Evolutionary conservation across 2,888 invertebrate species (phyloP).

Genomic region (Chrysopilus asiliformis): DNA sequence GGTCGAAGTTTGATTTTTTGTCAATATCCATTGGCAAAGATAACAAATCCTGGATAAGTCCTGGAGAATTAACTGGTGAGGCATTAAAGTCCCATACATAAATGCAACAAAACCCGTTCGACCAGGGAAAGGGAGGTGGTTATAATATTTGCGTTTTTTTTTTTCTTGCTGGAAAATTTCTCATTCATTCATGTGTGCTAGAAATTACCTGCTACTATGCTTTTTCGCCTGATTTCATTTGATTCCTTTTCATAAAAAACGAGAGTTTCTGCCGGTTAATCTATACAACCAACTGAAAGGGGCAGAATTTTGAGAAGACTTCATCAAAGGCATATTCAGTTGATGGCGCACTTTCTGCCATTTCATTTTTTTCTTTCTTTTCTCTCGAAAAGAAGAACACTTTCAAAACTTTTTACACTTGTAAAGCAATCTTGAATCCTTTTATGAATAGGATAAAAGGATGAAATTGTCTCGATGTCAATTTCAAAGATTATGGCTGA

Average conservation of each 20-base stretch:
- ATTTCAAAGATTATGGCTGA: too few species aligned
- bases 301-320: too few species aligned
- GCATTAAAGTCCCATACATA: constrained; percentile 9
- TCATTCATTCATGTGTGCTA: constrained; percentile 1
- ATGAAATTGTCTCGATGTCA: too few species aligned
- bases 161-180: not conserved
- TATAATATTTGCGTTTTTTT: not conserved
- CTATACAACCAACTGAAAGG: too few species aligned
- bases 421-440: too few species aligned
- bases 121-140: not conserved
- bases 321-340: too few species aligned
- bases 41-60: constrained; percentile 3
- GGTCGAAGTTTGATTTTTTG: constrained; percentile 1
- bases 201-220: constrained; percentile 11
- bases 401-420: too few species aligned
- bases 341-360: too few species aligned
- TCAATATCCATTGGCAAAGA: not conserved
- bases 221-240: constrained; percentile 11
- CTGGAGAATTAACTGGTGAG: not conserved
- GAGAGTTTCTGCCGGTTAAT: too few species aligned
- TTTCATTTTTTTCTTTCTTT: too few species aligned
- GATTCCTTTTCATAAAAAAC: constrained; percentile 1
- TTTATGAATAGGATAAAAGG: too few species aligned
- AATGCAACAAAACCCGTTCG: constrained; percentile 4
- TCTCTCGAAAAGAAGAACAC: too few species aligned